Base-by-base conservation (phyloP, 1,140 invertebrate species). In the Drosophila obscura region DNA sequence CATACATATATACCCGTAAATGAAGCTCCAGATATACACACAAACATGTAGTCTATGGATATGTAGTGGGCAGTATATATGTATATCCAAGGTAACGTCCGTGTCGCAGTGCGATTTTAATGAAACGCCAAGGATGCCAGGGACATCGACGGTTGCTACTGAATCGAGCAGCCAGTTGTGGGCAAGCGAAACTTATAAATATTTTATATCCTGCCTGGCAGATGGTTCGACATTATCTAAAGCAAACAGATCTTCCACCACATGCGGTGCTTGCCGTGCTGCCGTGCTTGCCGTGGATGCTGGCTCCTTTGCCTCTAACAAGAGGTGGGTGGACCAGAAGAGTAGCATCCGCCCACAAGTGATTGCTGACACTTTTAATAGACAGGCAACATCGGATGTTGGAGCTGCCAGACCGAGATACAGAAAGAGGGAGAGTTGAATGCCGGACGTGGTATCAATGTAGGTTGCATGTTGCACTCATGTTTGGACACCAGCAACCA, bases 361-460 rank as follows among this genome's bases (percentile, higher is more conserved):
- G 67, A 73, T 76, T 68, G 82, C 74, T 67, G 82, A 79, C 78
- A 83, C 80, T 88, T 67, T 88, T 79, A 88, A 87, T 88, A 87
- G 82, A 87, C 83, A 78, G 63, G 53, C 67, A 73, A 73, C 78
- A 76, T 67, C 39, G 77, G 52, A 59, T 64, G 44, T 28, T 9
- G 45, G 46, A 65, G 52, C 16, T 11, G 5, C 31, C 31, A 11
- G 28, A 57, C 0, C 41, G 28, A n/a, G 22, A 9, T 11, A 39
- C 4, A 39, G 35, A 13, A 46, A 48, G 60, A 16, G 7, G 31
- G 41, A 9, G 41, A 43, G 16, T 19, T 22, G 45, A 19, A 48
- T 56, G 51, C 46, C 55, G 46, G 55, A 77, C 73, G 51, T 60
- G 69, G 15, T 72, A 56, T 73, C 56, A 61, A 66, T 73, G 68